phyloP scores from a whole-genome alignment of 2,888 invertebrate genomes.

The Tineola bisselliella region DNA sequence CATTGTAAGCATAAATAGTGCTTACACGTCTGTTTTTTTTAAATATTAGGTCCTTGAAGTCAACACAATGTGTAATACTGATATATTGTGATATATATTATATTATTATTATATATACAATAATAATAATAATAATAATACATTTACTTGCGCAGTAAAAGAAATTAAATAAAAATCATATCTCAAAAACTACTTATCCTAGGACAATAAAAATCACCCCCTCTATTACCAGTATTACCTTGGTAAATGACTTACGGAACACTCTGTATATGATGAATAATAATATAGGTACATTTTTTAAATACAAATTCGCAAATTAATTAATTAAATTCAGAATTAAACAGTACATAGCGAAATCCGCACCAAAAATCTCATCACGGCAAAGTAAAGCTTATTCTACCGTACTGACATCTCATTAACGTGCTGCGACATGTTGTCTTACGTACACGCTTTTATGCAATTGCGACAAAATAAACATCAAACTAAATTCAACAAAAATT shows the following conservation, averaged over 20 bases:
- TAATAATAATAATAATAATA: no score
- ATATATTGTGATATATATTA: no score
- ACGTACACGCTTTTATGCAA: not conserved
- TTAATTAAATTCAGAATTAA: slow-evolving; percentile 8
- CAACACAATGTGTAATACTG: not conserved
- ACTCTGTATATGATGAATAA: no score
- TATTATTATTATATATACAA: no score
- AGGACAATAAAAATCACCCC: no score
- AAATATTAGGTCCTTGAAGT: not conserved
- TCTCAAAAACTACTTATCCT: no score
- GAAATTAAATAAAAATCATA: no score
- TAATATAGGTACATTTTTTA: no score
- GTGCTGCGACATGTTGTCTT: not conserved
- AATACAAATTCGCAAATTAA: not conserved
- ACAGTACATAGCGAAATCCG: not conserved
- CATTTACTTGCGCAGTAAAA: no score
- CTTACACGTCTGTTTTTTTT: not conserved
- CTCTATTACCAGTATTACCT: no score
- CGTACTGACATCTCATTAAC: slow-evolving; percentile 67
- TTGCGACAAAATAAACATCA: not conserved
- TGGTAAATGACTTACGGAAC: no score
- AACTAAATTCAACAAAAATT: no score
- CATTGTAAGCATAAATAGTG: not conserved
- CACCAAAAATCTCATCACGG: slow-evolving; percentile 6
- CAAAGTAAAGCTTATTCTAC: slow-evolving; percentile 38